Conservation (phyloP, 1,140 invertebrate genomes). For the Ceratina japonica region DNA sequence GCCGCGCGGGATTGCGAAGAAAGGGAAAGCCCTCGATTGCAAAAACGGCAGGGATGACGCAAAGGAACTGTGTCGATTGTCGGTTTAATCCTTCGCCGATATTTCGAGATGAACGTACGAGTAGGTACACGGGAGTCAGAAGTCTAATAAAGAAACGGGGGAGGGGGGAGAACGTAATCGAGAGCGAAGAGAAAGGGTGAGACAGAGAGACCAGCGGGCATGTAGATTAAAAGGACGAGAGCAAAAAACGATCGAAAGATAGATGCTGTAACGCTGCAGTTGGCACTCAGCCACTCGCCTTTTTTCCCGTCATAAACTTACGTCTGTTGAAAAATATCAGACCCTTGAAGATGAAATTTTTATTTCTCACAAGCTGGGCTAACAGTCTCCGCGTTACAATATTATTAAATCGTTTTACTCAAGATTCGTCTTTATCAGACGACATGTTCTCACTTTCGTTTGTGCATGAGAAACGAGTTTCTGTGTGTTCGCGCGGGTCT, state of each 20-base stretch:
- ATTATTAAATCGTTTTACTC: no score
- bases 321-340: constrained; percentile 36
- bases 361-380: constrained; percentile 32
- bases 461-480: background rate
- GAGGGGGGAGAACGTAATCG: background rate
- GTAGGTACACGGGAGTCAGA: constrained; percentile 1
- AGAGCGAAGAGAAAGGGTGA: no score
- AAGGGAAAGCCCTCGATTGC: constrained; percentile 44
- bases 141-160: background rate
- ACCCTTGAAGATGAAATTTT: constrained; percentile 27
- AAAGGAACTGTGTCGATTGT: constrained; percentile 44
- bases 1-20: constrained; percentile 20
- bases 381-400: background rate
- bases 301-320: constrained; percentile 22
- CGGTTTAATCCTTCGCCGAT: constrained; percentile 31
- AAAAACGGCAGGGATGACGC: constrained; percentile 36
- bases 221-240: constrained; percentile 37
- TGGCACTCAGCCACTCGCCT: constrained; percentile 38
- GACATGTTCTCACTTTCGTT: background rate
- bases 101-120: constrained; percentile 11
- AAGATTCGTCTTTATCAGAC: no score
- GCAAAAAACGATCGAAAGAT: constrained; percentile 11
- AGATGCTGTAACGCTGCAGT: constrained; percentile 20
- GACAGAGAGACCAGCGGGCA: constrained; percentile 1
- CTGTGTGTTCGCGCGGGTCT: background rate